Conservation (phyloP, 2,888 invertebrate genomes). For the Tortricodes alternella region DNA sequence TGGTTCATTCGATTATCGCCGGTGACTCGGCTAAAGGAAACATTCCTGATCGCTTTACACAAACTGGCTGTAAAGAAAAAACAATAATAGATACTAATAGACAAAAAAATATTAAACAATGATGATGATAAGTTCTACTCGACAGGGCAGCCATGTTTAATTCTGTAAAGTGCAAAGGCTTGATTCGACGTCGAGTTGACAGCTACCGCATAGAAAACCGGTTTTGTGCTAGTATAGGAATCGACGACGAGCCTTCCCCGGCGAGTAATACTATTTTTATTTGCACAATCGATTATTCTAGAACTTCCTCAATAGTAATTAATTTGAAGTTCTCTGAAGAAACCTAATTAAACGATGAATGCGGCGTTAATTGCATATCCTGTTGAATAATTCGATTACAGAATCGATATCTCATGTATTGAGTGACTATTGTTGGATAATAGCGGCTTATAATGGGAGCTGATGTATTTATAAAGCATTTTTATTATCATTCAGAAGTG, state of each 20-base stretch:
- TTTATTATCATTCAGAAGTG: no score
- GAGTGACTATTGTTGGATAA: neutral
- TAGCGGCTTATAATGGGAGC: neutral
- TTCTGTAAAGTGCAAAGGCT: no score
- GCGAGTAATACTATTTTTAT: neutral
- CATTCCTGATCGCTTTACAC: constrained; percentile 23
- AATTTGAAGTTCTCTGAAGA: constrained; percentile 35
- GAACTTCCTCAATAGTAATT: constrained; percentile 12
- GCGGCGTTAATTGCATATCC: constrained; percentile 48
- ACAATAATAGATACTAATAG: neutral
- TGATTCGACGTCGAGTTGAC: no score
- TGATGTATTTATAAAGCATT: no score
- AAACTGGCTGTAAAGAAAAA: constrained; percentile 15
- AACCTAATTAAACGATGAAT: constrained; percentile 47
- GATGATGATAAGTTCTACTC: no score
- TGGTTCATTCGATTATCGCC: constrained; percentile 28
- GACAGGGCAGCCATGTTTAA: no score
- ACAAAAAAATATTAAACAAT: neutral
- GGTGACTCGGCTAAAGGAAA: constrained; percentile 28
- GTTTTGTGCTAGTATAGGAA: no score
- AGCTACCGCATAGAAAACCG: no score
- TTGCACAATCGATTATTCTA: constrained; percentile 15
- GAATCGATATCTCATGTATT: constrained; percentile 33
- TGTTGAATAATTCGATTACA: constrained; percentile 40
- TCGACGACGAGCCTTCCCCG: neutral